Evolutionary conservation across 1,140 invertebrate species (phyloP).

Genomic region (Polypedilum vanderplanki): DNA sequence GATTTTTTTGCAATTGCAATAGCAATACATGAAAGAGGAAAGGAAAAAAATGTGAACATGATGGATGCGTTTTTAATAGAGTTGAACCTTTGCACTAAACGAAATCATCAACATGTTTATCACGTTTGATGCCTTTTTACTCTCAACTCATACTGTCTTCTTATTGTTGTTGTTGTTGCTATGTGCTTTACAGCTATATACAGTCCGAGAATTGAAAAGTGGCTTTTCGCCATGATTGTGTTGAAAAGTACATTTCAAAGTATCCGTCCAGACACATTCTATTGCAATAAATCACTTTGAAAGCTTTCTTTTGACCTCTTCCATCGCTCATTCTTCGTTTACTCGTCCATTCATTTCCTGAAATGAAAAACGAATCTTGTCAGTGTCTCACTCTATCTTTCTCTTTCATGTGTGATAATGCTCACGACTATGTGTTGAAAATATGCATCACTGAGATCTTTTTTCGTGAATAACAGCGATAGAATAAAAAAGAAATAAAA

Average conservation of each 20-base stretch:
- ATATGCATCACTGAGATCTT: background rate
- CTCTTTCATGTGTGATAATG: background rate
- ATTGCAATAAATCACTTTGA: background rate
- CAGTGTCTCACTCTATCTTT: background rate
- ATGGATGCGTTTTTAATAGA: conserved; percentile 28
- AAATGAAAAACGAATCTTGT: background rate
- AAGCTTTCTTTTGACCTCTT: background rate
- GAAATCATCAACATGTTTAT: background rate
- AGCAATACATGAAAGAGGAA: background rate
- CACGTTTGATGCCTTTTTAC: conserved; percentile 1
- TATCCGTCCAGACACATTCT: background rate
- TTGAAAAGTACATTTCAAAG: background rate
- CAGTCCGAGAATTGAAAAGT: too few species aligned
- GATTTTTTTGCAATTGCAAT: too few species aligned
- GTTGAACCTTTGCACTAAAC: conserved; percentile 8
- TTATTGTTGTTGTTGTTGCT: too few species aligned
- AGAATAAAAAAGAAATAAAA: conserved; percentile 8
- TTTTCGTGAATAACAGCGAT: background rate
- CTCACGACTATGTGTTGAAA: too few species aligned
- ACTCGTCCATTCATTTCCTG: background rate
- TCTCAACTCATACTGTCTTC: background rate
- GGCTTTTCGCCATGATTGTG: background rate
- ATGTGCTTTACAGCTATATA: too few species aligned
- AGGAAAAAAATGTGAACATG: background rate
- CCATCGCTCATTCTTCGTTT: background rate